Conservation (phyloP, 2,113 vertebrate genomes). For the Scatophagus argus region DNA sequence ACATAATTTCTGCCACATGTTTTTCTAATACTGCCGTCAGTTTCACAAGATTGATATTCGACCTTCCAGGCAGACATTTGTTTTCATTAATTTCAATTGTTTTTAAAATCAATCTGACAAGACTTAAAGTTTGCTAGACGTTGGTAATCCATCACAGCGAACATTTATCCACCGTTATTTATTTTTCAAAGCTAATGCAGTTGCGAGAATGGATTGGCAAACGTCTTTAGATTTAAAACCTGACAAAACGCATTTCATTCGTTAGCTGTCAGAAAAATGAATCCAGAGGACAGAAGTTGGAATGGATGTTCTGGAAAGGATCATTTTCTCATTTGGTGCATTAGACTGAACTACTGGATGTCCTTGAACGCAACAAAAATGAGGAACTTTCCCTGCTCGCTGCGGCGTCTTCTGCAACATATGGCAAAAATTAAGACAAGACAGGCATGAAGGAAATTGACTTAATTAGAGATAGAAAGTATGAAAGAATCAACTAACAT, state of each 20-base stretch:
- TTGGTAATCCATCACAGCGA: slow-evolving; percentile 37
- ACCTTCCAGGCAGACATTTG: slow-evolving; percentile 14
- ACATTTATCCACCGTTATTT: slow-evolving; percentile 39
- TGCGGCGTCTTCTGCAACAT: background rate
- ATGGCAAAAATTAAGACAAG: background rate
- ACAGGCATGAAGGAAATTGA: too few species aligned
- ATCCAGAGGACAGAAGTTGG: background rate
- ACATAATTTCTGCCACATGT: background rate
- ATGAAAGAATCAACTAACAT: too few species aligned
- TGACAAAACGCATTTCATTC: background rate
- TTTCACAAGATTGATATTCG: slow-evolving; percentile 26
- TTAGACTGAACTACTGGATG: slow-evolving; percentile 8
- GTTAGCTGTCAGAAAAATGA: slow-evolving; percentile 20
- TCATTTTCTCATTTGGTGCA: slow-evolving; percentile 11
- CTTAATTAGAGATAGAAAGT: too few species aligned
- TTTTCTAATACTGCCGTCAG: background rate
- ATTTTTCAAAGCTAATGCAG: slow-evolving; percentile 41
- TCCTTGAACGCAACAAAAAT: slow-evolving; percentile 7
- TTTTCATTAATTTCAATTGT: slow-evolving; percentile 32
- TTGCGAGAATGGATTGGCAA: background rate
- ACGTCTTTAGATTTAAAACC: slow-evolving; percentile 10
- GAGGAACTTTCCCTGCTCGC: background rate
- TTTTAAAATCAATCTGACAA: slow-evolving; percentile 34
- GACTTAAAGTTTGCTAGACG: slow-evolving; percentile 2
- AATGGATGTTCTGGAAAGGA: slow-evolving; percentile 3